Evolutionary conservation across 2,888 invertebrate species (phyloP).

Genomic region (Leptinotarsa tumamoca): DNA sequence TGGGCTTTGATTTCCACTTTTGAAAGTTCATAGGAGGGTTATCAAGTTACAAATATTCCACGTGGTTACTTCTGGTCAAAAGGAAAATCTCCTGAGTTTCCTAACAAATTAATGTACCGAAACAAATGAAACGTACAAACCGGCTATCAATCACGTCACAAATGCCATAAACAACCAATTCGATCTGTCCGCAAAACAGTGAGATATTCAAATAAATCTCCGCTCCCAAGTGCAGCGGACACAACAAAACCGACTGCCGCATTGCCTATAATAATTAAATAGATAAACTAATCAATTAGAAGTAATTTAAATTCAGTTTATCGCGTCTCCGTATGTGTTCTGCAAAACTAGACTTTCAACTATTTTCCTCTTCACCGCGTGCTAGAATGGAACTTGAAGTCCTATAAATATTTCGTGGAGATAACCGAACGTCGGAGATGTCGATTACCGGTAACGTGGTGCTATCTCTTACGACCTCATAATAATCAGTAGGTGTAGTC

Average conservation of each 20-base stretch:
- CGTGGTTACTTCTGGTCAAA: too few relatives aligned
- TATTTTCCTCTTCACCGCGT: constrained; percentile 41
- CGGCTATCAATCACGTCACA: background rate
- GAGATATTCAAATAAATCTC: constrained; percentile 49
- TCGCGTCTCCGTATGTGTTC: constrained; percentile 49
- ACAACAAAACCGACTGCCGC: constrained; percentile 53
- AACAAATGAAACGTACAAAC: background rate
- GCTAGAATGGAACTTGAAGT: constrained; percentile 1
- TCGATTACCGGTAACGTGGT: background rate
- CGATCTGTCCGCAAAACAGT: constrained; percentile 40
- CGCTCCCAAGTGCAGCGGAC: constrained; percentile 48
- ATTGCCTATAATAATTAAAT: constrained; percentile 58
- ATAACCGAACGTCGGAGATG: background rate
- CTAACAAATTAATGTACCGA: background rate
- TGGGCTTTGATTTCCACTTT: too few relatives aligned
- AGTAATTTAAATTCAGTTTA: constrained; percentile 58
- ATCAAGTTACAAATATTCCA: too few relatives aligned
- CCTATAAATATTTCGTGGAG: constrained; percentile 10
- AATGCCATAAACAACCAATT: constrained; percentile 25
- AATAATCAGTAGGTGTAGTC: constrained; percentile 40
- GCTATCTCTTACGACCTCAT: constrained; percentile 27
- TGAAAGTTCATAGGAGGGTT: too few relatives aligned
- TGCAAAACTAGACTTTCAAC: constrained; percentile 55
- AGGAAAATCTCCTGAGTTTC: too few relatives aligned
- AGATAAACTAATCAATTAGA: constrained; percentile 60